These are phyloP conservation scores for Centrocercus urophasianus DNA, from an alignment of 2,113 vertebrate species.

Conservation along the genomic window DNA sequence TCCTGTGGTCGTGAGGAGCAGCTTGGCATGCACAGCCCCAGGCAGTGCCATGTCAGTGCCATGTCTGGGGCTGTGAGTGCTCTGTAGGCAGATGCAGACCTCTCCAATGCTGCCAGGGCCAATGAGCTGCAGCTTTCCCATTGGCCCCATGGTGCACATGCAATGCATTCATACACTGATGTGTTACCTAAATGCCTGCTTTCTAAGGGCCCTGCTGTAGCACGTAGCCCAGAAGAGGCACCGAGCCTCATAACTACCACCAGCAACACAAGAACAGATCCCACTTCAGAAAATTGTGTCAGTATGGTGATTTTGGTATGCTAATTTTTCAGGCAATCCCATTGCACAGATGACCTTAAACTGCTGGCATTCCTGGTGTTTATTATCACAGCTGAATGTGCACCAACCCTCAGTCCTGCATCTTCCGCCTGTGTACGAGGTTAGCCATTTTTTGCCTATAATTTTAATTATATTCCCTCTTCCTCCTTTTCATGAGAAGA, in stretches of 20 bases:
- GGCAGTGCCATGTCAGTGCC: too few species aligned
- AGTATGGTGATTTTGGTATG: accelerated
- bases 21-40: too few species aligned
- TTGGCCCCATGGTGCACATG: too few species aligned
- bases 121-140: too few species aligned
- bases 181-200: too few species aligned
- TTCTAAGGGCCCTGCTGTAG: background rate
- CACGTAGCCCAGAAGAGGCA: background rate
- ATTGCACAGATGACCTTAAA: too few species aligned
- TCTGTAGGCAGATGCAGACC: too few species aligned
- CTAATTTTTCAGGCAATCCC: background rate
- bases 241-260: accelerated
- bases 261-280: accelerated
- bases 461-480: background rate
- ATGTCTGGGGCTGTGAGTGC: too few species aligned
- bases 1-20: too few species aligned
- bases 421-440: background rate
- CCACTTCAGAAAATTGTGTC: background rate
- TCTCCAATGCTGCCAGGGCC: too few species aligned
- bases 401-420: background rate
- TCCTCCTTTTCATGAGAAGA: background rate
- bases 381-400: background rate
- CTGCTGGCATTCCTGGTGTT: background rate
- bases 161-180: too few species aligned
- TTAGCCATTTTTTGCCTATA: background rate